Base-by-base conservation (phyloP, 2,888 invertebrate genomes). In the Orthosia incerta region DNA sequence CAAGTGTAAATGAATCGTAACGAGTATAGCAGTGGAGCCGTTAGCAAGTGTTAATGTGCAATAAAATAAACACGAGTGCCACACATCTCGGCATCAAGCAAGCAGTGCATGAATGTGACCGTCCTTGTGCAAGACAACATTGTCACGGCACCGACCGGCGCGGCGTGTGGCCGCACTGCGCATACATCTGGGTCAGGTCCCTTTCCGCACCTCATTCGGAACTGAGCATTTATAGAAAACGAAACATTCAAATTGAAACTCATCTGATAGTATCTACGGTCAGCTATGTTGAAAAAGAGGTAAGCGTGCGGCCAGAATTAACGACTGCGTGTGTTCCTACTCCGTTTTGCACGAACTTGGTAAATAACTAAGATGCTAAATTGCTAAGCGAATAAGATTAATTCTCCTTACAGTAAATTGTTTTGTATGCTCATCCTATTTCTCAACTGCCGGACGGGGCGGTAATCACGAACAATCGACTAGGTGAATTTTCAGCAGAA, bases 111-210 rank as follows among this genome's bases (percentile, higher is more conserved):
- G 92, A 94, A 94, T 95, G 94, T 89, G 88, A 91, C 90, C 90
- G 94, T 93, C 95, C 95, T 95, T 95, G 95, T 88, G 86, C 87
- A 79, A 88, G 88, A 86, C 91, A 84, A 90, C 92, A 90, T 89
- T 86, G 89, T 89, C 87, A 88, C 90, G 81, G 85, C 82, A 86
- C 89, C 77, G 79, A 86, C 81, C 86, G 83, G 48, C 86, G 83
- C 39, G 39, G 39, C 39, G 39, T 39, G 77, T 74, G 56, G 66
- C 64, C 79, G 79, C 87, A 88, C 88, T 83, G 86, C 86, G 85
- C 82, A 87, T 88, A 89, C 89, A 91, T 89, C 89, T 91, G 89
- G 91, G 89, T 91, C 91, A 91, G 84, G 72, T 86, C 86, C 87
- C 89, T 89, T 91, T 91, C 91, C 91, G 89, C 82, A 85, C 80